A percentile compares a stretch with the other conserved stretches of the same genome.
These are phyloP conservation scores for Drosophila macrothrix DNA, from an alignment of 2,888 invertebrate species.

Conservation along the genomic window DNA sequence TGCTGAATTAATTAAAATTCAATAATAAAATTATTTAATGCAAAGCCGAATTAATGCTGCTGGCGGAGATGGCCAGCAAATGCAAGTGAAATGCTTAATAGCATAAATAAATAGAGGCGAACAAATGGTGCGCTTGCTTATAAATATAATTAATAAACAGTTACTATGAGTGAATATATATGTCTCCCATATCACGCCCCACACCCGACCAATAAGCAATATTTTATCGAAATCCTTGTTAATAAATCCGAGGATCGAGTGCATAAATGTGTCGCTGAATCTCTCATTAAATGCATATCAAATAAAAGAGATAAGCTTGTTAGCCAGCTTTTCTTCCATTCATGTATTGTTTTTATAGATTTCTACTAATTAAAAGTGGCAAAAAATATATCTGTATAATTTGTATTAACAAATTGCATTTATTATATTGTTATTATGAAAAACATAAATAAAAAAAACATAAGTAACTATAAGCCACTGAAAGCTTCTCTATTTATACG, in stretches of 20 bases:
- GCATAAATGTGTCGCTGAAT: slow-evolving; percentile 2
- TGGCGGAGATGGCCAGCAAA: slow-evolving; percentile 7
- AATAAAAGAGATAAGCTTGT: slow-evolving; percentile 8
- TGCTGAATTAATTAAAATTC: slow-evolving; percentile 77
- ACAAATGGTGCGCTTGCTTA: slow-evolving; percentile 71
- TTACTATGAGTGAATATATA: slow-evolving; percentile 41
- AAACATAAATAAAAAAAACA: neutral
- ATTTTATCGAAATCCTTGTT: slow-evolving; percentile 20
- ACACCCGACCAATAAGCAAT: neutral
- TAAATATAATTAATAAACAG: slow-evolving; percentile 69
- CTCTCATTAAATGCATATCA: neutral
- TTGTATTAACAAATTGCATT: neutral
- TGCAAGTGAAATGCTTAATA: slow-evolving; percentile 62
- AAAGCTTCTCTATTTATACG: too few species aligned
- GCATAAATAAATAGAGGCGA: slow-evolving; percentile 68
- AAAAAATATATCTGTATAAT: neutral
- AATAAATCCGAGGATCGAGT: slow-evolving; percentile 3
- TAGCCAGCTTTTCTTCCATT: neutral
- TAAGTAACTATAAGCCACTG: neutral
- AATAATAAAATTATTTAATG: slow-evolving; percentile 71
- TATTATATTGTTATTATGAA: neutral
- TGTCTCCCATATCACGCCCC: neutral
- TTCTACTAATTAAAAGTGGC: neutral
- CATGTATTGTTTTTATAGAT: neutral
- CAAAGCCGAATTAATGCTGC: slow-evolving; percentile 63